Evolutionary conservation across 92 coral and sea anemone species (phyloP).

Genomic region (Epizoanthus stellaris): DNA sequence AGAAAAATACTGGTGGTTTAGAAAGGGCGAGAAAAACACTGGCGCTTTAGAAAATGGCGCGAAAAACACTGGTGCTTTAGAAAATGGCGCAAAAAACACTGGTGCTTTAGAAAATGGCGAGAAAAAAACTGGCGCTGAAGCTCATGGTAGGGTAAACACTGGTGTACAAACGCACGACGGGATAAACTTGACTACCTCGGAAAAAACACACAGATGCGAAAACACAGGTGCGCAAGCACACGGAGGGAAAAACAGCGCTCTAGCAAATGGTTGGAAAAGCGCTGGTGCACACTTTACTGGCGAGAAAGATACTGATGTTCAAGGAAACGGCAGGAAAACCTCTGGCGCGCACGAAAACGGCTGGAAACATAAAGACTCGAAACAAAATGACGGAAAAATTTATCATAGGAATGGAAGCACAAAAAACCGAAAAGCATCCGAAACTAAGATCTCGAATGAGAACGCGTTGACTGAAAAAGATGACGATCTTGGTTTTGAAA

Average conservation of each 20-base stretch:
- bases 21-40: not conserved
- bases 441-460: slow-evolving; percentile 1
- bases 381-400: not conserved
- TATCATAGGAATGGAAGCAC: not conserved
- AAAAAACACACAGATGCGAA: too few relatives aligned
- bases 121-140: too few relatives aligned
- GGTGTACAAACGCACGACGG: too few relatives aligned
- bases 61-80: not conserved
- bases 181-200: too few relatives aligned
- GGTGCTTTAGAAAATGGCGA: too few relatives aligned
- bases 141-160: too few relatives aligned
- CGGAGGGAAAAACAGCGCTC: too few relatives aligned
- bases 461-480: not conserved
- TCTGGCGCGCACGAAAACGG: not conserved
- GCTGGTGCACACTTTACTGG: not conserved
- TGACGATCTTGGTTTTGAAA: not conserved
- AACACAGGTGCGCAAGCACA: too few relatives aligned
- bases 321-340: not conserved
- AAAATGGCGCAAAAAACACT: not conserved
- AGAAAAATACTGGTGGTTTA: not conserved
- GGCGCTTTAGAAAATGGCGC: not conserved
- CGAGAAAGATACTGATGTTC: not conserved
- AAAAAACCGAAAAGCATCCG: not conserved
- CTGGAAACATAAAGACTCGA: not conserved
- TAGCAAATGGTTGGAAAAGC: not conserved